Evolutionary conservation across 2,113 vertebrate genomes (phyloP).

Genomic region (Rhabdornis inornatus): DNA sequence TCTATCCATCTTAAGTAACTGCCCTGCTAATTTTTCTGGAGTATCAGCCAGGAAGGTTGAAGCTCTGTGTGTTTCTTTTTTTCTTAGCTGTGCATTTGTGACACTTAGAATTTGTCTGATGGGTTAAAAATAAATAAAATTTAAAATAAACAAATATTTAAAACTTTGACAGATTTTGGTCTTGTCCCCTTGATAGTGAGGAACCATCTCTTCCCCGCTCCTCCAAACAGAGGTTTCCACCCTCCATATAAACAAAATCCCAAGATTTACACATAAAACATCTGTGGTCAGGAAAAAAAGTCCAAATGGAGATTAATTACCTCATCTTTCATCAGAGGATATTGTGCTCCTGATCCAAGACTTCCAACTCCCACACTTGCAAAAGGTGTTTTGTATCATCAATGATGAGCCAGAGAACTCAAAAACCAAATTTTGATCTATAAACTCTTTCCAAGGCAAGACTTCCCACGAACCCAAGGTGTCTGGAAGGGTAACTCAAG

Average conservation of each 20-base stretch:
- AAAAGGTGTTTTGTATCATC: not conserved
- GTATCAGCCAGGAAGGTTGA: not conserved
- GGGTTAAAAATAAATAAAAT: not conserved
- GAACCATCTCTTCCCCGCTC: not conserved
- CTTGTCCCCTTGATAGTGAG: not conserved
- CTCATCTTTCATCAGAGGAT: conserved; percentile 9
- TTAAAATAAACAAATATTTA: not conserved
- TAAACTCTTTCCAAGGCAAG: not conserved
- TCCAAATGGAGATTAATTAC: not conserved
- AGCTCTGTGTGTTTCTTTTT: not conserved
- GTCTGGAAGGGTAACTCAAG: not conserved
- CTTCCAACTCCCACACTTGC: not conserved
- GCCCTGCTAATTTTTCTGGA: not conserved
- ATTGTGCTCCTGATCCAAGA: not conserved
- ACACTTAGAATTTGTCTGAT: not conserved
- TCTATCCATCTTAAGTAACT: not conserved
- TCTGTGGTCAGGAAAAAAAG: not conserved
- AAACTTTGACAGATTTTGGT: not conserved
- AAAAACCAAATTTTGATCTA: not conserved
- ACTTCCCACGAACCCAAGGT: too few relatives aligned
- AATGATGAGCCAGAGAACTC: not conserved
- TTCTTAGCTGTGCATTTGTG: not conserved
- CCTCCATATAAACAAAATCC: not conserved
- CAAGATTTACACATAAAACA: not conserved
- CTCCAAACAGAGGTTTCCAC: not conserved